A percentile compares a stretch with the other conserved stretches of the same genome.
These are phyloP conservation scores for Homarus gammarus DNA, from an alignment of 2,888 invertebrate genomes.

Conservation along the genomic window DNA sequence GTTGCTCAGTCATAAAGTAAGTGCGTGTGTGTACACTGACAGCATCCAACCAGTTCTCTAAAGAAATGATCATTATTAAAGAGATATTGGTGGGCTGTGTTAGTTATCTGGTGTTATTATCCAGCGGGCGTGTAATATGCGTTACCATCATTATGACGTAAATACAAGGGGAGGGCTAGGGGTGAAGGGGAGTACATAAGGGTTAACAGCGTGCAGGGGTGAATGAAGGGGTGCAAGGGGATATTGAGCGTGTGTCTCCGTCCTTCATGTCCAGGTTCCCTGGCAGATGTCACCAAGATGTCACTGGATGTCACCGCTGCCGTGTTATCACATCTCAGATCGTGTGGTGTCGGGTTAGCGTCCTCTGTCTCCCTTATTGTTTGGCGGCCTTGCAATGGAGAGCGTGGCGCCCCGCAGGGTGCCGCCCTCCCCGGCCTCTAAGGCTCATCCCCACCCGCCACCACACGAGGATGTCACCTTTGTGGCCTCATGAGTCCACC, in stretches of 20 bases:
- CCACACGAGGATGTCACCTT: neutral
- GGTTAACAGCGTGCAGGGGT: neutral
- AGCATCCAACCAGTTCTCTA: too few species aligned
- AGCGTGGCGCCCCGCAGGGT: conserved; percentile 8
- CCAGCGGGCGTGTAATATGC: conserved; percentile 9
- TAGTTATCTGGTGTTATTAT: neutral
- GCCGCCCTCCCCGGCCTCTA: neutral
- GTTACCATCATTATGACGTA: conserved; percentile 32
- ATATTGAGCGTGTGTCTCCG: conserved; percentile 37
- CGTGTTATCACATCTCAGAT: conserved; percentile 64
- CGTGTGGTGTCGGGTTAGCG: conserved; percentile 64
- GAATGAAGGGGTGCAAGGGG: neutral
- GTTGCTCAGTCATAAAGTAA: too few species aligned
- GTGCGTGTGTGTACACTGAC: too few species aligned
- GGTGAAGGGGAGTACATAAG: neutral
- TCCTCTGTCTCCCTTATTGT: conserved; percentile 53
- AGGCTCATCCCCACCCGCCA: neutral
- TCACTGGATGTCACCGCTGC: conserved; percentile 63
- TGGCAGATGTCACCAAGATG: conserved; percentile 69
- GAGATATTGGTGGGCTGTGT: neutral
- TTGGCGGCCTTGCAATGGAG: conserved; percentile 47
- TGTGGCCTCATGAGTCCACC: neutral
- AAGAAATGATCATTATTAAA: too few species aligned
- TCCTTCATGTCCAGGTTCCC: neutral
- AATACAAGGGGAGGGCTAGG: neutral